These are phyloP conservation scores for Melipona quadrifasciata DNA, from an alignment of 1,140 invertebrate genomes.

Conservation along the genomic window DNA sequence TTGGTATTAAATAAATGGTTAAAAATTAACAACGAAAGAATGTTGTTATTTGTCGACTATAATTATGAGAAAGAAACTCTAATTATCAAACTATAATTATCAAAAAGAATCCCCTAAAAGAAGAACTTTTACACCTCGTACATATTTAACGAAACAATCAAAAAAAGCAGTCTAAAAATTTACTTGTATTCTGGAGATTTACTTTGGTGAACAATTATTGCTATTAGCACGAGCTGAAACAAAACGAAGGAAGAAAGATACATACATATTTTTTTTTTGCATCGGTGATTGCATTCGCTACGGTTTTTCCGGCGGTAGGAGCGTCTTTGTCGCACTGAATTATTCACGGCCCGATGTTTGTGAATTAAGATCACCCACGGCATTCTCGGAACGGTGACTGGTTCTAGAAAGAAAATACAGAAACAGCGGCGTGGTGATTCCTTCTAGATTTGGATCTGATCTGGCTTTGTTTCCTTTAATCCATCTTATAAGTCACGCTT, in stretches of 20 bases:
- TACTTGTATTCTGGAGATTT: no score
- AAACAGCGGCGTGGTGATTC: not conserved
- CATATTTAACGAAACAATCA: no score
- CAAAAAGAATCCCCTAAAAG: no score
- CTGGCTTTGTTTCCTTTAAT: constrained; percentile 38
- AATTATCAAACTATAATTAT: no score
- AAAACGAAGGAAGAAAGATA: not conserved
- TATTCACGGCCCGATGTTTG: constrained; percentile 62
- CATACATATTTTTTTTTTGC: constrained; percentile 29
- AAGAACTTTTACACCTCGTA: no score
- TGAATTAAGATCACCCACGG: constrained; percentile 74
- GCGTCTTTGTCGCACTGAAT: constrained; percentile 60
- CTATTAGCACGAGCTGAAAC: not conserved
- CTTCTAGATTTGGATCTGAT: constrained; percentile 20
- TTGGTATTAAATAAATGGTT: no score
- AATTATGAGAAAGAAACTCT: no score
- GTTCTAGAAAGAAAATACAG: not conserved
- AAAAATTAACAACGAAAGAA: no score
- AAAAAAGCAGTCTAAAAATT: no score
- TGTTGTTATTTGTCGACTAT: no score
- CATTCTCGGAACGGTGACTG: constrained; percentile 60
- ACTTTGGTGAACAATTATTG: not conserved
- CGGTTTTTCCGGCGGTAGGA: constrained; percentile 70
- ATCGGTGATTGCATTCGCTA: constrained; percentile 74
- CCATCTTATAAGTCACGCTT: constrained; percentile 33